Evolutionary conservation across 2,113 vertebrate species (phyloP), one percentile per base, ranked within the genome.

Genomic region (Otus sunia): DNA sequence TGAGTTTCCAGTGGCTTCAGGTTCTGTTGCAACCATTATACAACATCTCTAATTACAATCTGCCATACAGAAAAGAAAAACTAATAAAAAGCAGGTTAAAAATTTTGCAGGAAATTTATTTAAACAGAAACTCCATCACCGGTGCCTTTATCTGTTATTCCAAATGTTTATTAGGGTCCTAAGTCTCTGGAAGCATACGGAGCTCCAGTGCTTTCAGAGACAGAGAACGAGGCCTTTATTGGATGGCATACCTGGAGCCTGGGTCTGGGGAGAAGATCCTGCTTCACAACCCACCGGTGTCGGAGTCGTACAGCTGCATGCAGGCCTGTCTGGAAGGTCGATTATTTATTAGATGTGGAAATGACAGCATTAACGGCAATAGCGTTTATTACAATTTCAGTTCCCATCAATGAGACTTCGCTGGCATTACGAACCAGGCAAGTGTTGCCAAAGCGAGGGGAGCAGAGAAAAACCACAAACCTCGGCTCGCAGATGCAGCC

Each of bases 1-100:
- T 27, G n/a, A 55, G 79, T 69, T 96, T 88, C 86, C 86, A 94
- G 59, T 9, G 66, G 90, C 81, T 84, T 96, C 94, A 68, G 59
- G 66, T 96, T 96, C 75, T 75, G 41, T 45, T 84, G 92, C 25
- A 76, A 94, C 62, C 69, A 63, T 67, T 89, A 94, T 55, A 84
- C 85, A 73, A 29, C 30, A 55, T 59, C 82, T 92, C 87, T 82
- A 76, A 92, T 95, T 91, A 84, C 91, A 69, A 71, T 39, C 1
- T 82, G 37, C 17, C 56, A 37, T 0, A 10, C 0, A 15, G 76
- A 56, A 41, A 69, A 39, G 7, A 72, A 71, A 90, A 76, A n/a
- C 11, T 37, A 86, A 59, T 53, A 17, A 85, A 66, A 91, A 83
- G 41, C 0, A 22, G 5, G 18, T 62, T n/a, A 45, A 62, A 92